phyloP scores from a whole-genome alignment of 2,113 vertebrate species.

The Alouatta palliata region DNA sequence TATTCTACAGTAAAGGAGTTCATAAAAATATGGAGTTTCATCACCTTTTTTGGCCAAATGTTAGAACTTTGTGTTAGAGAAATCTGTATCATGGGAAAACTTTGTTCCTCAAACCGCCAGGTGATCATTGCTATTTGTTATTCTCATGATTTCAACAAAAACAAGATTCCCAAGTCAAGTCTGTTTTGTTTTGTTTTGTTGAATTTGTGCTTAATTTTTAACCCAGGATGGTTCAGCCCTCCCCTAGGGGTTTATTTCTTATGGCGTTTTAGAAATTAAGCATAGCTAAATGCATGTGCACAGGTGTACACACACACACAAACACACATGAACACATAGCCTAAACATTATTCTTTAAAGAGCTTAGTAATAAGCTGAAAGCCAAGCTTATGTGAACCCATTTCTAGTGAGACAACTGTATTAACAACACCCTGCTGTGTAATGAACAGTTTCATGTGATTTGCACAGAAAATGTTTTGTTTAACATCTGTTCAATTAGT shows the following conservation, averaged over 20 bases:
- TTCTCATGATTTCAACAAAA: conserved; percentile 48
- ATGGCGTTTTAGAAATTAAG: conserved; percentile 39
- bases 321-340: neutral
- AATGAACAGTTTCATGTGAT: conserved; percentile 75
- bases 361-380: conserved; percentile 53
- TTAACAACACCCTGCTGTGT: conserved; percentile 74
- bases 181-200: neutral
- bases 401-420: conserved; percentile 56
- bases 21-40: neutral
- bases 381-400: conserved; percentile 50
- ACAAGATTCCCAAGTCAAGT: neutral
- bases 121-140: neutral
- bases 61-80: neutral
- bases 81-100: neutral
- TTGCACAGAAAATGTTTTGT: conserved; percentile 76
- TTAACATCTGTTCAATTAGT: conserved; percentile 80
- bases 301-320: neutral
- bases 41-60: neutral
- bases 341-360: conserved; percentile 56
- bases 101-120: neutral
- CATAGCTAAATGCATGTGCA: neutral
- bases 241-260: neutral
- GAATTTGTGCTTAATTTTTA: conserved; percentile 20
- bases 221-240: neutral
- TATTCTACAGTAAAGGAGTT: neutral